Conservation (phyloP, 2,113 vertebrate genomes). For the Trachemys scripta region DNA sequence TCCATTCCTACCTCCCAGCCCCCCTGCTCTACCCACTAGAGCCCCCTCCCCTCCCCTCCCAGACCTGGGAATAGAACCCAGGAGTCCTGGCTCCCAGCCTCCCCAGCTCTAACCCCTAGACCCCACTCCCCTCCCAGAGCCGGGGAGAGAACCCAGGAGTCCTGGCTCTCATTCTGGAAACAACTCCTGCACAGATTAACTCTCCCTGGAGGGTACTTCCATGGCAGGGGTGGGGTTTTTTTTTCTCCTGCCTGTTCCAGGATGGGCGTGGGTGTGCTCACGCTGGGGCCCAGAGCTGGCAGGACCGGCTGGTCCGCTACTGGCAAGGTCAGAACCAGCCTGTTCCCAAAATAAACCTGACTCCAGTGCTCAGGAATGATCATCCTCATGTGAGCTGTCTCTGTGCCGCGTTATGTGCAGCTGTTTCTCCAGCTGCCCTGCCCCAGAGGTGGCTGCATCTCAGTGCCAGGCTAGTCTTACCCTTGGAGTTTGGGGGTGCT, state of each 20-base stretch:
- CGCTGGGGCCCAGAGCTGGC: neutral
- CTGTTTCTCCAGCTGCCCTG: neutral
- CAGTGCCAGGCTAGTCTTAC: neutral
- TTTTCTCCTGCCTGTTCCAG: neutral
- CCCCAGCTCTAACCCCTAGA: too few relatives aligned
- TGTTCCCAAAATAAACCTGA: neutral
- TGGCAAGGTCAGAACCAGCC: neutral
- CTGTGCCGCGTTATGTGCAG: neutral
- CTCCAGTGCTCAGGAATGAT: neutral
- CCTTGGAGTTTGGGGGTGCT: neutral
- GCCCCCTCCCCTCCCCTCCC: too few relatives aligned
- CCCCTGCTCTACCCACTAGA: too few relatives aligned
- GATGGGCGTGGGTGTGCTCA: neutral
- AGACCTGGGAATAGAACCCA: accelerated
- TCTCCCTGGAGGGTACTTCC: neutral
- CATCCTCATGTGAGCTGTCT: accelerated
- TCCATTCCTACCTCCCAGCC: too few relatives aligned
- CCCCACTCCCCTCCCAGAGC: neutral
- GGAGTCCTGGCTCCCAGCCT: too few relatives aligned
- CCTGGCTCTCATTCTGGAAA: neutral
- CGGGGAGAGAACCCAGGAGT: neutral
- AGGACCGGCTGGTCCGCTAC: neutral
- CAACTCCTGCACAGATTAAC: neutral
- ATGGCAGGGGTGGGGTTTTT: neutral
- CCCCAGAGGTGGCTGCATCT: neutral